A percentile compares a stretch with the other conserved stretches of the same genome.
phyloP scores from a whole-genome alignment of 2,888 invertebrate species.

The Clanis bilineata region DNA sequence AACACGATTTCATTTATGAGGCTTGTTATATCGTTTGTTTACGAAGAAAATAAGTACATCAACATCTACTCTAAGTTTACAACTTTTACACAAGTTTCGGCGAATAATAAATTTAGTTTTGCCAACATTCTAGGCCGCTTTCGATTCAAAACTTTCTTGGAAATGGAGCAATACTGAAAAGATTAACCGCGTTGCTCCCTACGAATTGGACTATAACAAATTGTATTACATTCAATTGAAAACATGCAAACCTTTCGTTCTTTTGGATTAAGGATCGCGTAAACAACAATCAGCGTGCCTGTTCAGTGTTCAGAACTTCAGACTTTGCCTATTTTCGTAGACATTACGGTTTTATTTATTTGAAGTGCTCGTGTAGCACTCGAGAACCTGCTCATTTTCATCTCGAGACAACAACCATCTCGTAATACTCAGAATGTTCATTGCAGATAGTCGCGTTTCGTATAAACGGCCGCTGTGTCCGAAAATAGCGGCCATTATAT shows the following conservation, averaged over 20 bases:
- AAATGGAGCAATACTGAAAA: neutral
- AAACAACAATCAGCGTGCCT: neutral
- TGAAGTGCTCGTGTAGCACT: neutral
- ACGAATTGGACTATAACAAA: neutral
- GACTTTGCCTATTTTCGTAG: neutral
- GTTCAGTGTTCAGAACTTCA: neutral
- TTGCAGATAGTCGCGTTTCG: neutral
- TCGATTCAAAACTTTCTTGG: neutral
- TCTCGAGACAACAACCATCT: neutral
- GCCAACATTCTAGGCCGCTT: neutral
- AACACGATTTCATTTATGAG: too few relatives aligned
- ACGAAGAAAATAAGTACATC: neutral
- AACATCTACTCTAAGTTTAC: neutral
- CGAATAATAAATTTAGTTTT: neutral
- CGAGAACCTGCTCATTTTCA: neutral
- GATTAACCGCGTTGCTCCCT: neutral
- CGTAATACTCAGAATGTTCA: neutral
- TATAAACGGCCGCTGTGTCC: neutral
- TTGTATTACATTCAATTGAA: neutral
- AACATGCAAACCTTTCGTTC: neutral
- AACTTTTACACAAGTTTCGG: neutral
- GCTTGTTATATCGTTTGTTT: neutral
- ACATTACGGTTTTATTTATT: neutral
- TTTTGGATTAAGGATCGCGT: neutral
- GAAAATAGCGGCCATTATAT: slow-evolving; percentile 8